A percentile compares a stretch with the other conserved stretches of the same genome.
These are phyloP conservation scores for Plestiodon gilberti DNA, from an alignment of 2,113 vertebrate species.

Conservation along the genomic window DNA sequence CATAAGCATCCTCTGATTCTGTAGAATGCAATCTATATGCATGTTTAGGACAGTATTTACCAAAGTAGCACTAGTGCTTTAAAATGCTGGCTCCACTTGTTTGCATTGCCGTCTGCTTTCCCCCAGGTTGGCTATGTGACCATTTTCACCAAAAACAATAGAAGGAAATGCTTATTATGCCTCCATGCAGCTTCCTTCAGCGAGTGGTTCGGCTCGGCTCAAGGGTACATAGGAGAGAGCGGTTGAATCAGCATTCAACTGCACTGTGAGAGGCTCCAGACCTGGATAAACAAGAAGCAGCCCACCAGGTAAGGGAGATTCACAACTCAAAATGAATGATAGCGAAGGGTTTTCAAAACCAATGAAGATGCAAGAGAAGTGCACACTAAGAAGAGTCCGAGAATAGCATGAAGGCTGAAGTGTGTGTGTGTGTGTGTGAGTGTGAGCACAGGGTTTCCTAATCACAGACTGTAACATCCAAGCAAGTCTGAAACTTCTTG, in stretches of 20 bases:
- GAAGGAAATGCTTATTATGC: background rate
- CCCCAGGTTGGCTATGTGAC: background rate
- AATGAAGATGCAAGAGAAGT: too few relatives aligned
- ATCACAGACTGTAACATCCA: background rate
- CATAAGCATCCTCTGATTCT: background rate
- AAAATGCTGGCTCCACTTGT: too few relatives aligned
- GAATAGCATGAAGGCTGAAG: background rate
- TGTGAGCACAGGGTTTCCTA: background rate
- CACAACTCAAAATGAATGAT: background rate
- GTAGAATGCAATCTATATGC: background rate
- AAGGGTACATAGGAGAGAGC: background rate
- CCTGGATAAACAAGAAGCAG: background rate
- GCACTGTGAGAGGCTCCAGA: background rate
- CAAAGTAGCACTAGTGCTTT: background rate
- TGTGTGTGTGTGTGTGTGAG: background rate
- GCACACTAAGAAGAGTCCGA: background rate
- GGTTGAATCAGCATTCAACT: background rate
- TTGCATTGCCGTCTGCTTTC: background rate
- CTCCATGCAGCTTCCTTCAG: background rate
- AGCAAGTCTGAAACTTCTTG: too few relatives aligned
- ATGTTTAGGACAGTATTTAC: background rate
- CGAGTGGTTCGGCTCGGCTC: background rate
- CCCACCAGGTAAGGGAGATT: background rate
- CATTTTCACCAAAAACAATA: background rate
- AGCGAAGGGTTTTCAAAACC: background rate